Percentiles rank a stretch among this genome's conserved stretches.
Conservation (phyloP, 2,888 invertebrate species). For the Tetragnatha montana region DNA sequence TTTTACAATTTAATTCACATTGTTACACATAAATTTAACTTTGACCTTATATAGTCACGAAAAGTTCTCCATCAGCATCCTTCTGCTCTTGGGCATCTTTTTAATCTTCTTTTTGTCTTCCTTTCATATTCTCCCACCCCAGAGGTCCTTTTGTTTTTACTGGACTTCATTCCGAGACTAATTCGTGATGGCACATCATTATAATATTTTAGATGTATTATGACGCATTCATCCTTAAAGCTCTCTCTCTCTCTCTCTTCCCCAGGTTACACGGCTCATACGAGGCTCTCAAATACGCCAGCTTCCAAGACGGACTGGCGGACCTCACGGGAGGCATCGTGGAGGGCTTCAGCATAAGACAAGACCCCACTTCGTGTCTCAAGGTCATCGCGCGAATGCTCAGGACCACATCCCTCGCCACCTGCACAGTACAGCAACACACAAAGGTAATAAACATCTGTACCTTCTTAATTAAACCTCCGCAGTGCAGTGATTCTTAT, state of each 20-base stretch:
- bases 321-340: conserved; percentile 93
- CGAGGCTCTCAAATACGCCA: conserved; percentile 94
- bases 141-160: not conserved
- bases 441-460: conserved; percentile 45
- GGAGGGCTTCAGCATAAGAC: conserved; percentile 83
- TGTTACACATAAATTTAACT: too few species aligned
- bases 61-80: too few species aligned
- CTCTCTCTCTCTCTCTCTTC: not conserved
- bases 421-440: conserved; percentile 65
- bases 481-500: too few species aligned
- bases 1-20: too few species aligned
- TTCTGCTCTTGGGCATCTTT: too few species aligned
- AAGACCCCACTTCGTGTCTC: conserved; percentile 66
- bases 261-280: conserved; percentile 91
- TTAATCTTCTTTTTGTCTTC: too few species aligned
- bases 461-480: too few species aligned
- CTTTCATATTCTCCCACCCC: not conserved
- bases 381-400: conserved; percentile 55
- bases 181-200: not conserved
- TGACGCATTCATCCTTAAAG: too few species aligned
- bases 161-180: not conserved
- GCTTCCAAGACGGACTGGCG: conserved; percentile 88
- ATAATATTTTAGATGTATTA: too few species aligned
- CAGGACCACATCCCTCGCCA: conserved; percentile 60
- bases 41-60: too few species aligned